Percentiles rank a stretch among this genome's conserved stretches.
Conservation (phyloP, 2,797 vertebrate genomes). For the Mormyrops attenuatus region DNA sequence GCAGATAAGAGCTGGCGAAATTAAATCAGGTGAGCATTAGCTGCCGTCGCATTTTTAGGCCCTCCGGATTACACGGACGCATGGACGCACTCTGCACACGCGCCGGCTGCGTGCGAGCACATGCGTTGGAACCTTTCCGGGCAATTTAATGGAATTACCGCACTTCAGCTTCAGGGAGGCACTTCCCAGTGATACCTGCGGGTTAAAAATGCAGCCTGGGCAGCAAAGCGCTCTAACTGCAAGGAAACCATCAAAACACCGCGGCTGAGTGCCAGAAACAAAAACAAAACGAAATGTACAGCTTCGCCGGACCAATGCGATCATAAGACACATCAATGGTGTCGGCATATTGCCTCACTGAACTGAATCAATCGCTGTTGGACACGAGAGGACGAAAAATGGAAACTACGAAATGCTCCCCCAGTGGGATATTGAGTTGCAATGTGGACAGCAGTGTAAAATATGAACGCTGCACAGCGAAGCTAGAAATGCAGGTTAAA, state of each 20-base stretch:
- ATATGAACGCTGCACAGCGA: not conserved
- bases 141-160: not conserved
- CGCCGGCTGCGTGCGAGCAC: not conserved
- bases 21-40: constrained; percentile 25
- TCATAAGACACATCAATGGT: not conserved
- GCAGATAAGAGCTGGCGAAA: constrained; percentile 26
- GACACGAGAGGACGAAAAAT: not conserved
- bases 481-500: not conserved
- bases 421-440: not conserved
- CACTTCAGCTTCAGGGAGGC: not conserved
- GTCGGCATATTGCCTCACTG: not conserved
- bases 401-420: not conserved
- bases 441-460: not conserved
- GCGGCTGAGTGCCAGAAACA: not conserved
- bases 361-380: not conserved
- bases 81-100: not conserved
- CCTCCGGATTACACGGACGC: not conserved
- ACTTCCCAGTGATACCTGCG: not conserved
- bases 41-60: constrained; percentile 15
- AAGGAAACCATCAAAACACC: not conserved
- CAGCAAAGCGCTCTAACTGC: not conserved
- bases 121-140: not conserved
- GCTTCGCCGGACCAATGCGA: not conserved
- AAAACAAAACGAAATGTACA: not conserved
- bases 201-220: not conserved